Evolutionary conservation across 2,797 vertebrate species (phyloP), one percentile per base, ranked within the genome.

Genomic region (Bufotes viridis): DNA sequence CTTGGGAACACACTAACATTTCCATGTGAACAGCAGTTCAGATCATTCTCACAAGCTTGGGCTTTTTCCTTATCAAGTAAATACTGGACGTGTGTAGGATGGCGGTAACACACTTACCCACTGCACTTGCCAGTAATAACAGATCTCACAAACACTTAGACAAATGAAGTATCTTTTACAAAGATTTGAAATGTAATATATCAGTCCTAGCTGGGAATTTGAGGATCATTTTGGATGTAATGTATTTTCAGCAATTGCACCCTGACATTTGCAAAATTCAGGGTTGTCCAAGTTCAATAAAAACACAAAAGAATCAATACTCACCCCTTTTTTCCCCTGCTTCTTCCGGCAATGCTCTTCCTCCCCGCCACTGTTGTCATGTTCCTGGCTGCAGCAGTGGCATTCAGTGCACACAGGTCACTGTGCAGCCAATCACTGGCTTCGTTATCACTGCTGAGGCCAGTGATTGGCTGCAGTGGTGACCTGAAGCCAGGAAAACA

Each of bases 41-140:
- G 91, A 89, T 34, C 88, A 93, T 93, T 94, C 92, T 92, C 91
- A 93, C 90, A 92, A 92, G 89, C 90, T 84, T 87, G 42, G 60
- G 1, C 20, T 81, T 81, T 22, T 89, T 76, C 69, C 87, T 26
- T 34, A 72, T 87, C 81, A 85, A 55, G 83, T 63, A 81, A 84
- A 90, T 89, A 91, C 87, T 88, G 90, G 88, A 57, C 91, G 90
- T 78, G 76, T 92, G 26, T 17, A 90, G 78, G 17, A 72, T 67
- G 87, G 86, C 91, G 78, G 89, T 90, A 87, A 91, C 78, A 91
- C 55, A 90, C 60, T 63, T 92, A 78, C 55, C 91, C 49, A 84
- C 91, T 72, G 84, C 57, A 70, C 13, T 61, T 90, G 81, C 65
- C 90, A 92, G 90, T 90, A 89, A 81, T 87, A 92, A 91, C 87